A percentile compares a stretch with the other conserved stretches of the same genome.
These are phyloP conservation scores for Drosophila barbarae DNA, from an alignment of 2,888 invertebrate species.

Conservation along the genomic window DNA sequence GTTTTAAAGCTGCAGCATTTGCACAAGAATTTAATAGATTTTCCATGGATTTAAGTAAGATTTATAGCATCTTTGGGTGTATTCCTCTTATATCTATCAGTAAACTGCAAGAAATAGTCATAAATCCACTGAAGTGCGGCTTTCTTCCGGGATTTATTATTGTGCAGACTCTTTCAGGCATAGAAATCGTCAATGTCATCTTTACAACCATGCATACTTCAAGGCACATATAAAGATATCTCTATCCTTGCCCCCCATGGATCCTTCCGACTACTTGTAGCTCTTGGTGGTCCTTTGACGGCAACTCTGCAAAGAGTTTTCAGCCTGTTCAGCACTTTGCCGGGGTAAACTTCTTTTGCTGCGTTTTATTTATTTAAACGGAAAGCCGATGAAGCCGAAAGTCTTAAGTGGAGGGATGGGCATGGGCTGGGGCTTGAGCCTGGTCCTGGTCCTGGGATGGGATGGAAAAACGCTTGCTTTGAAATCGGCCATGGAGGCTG, in stretches of 20 bases:
- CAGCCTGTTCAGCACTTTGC: conserved; percentile 45
- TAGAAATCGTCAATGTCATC: conserved; percentile 60
- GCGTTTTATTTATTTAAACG: conserved; percentile 69
- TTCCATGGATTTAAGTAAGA: background rate
- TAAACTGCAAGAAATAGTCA: background rate
- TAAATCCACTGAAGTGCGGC: conserved; percentile 8
- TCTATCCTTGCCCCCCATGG: conserved; percentile 7
- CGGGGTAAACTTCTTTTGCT: conserved; percentile 26
- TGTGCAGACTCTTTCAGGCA: conserved; percentile 12
- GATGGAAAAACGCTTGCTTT: conserved; percentile 54
- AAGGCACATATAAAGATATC: background rate
- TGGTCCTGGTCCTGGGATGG: background rate
- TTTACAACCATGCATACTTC: conserved; percentile 25
- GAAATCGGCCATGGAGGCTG: conserved; percentile 39
- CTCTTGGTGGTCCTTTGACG: conserved; percentile 25
- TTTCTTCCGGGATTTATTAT: conserved; percentile 18
- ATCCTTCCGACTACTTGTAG: conserved; percentile 32
- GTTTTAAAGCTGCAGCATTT: background rate
- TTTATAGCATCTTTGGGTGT: background rate
- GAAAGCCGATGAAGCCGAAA: conserved; percentile 71
- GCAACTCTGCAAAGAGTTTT: conserved; percentile 22
- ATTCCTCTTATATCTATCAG: background rate
- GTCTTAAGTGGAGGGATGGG: conserved; percentile 57
- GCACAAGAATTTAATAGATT: background rate
- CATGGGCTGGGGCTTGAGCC: background rate